These are phyloP conservation scores for Caerostris extrusa DNA, from an alignment of 1,140 invertebrate genomes.

Conservation along the genomic window DNA sequence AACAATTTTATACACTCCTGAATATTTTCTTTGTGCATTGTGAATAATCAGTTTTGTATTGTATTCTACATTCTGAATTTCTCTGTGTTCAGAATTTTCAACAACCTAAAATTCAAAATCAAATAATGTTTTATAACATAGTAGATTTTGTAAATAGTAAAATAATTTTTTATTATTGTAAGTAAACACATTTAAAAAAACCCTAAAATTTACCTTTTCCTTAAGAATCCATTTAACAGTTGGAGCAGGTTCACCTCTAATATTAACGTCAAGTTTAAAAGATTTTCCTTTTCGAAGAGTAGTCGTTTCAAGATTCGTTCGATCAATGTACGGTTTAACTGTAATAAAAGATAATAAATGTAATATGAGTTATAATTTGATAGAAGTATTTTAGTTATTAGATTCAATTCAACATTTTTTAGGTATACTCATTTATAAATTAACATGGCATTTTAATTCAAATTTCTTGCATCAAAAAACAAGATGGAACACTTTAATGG, in stretches of 20 bases:
- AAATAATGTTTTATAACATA: background rate
- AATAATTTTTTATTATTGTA: background rate
- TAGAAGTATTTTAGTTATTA: too few relatives aligned
- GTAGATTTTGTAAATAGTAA: background rate
- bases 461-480: too few relatives aligned
- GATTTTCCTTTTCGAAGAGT: conserved; percentile 96
- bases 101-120: conserved; percentile 43
- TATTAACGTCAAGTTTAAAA: conserved; percentile 95
- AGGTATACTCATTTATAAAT: too few relatives aligned
- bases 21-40: conserved; percentile 80
- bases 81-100: conserved; percentile 83
- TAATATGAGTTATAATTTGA: background rate
- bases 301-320: conserved; percentile 91
- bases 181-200: background rate
- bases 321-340: conserved; percentile 96
- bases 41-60: conserved; percentile 91
- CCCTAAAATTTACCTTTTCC: conserved; percentile 80
- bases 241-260: conserved; percentile 96
- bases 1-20: conserved; percentile 82
- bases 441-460: too few relatives aligned
- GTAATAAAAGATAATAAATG: conserved; percentile 79
- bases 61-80: conserved; percentile 92
- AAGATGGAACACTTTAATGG: too few relatives aligned
- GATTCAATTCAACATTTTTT: too few relatives aligned
- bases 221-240: conserved; percentile 91